Conservation (phyloP, 1,140 invertebrate genomes). For the Drosophila yakuba region DNA sequence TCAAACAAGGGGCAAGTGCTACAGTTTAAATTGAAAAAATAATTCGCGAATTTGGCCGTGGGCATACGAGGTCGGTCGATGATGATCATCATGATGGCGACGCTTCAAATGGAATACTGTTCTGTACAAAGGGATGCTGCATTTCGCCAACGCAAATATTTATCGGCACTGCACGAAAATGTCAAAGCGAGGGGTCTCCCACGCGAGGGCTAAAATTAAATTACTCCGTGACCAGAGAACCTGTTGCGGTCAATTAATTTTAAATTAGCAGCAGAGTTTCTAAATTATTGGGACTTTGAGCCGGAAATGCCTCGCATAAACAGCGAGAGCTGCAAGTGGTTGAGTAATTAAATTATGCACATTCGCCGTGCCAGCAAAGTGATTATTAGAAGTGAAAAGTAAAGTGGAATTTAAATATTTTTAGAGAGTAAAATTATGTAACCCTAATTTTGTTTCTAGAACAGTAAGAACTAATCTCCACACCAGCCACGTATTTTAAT, state of each 20-base stretch:
- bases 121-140: slow-evolving; percentile 5
- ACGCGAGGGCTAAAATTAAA: slow-evolving; percentile 14
- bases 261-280: neutral
- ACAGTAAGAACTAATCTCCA: too few relatives aligned
- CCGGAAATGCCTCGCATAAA: neutral
- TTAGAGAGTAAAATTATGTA: neutral
- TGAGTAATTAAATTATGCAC: neutral
- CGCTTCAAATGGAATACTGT: neutral
- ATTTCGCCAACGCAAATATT: slow-evolving; percentile 59
- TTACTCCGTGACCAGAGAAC: slow-evolving; percentile 1
- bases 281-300: slow-evolving; percentile 5
- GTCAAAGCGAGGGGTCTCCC: slow-evolving; percentile 48
- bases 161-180: slow-evolving; percentile 46
- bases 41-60: slow-evolving; percentile 28
- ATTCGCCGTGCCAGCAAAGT: neutral
- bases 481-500: too few relatives aligned
- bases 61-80: slow-evolving; percentile 7
- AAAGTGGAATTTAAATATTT: neutral
- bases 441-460: neutral
- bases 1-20: slow-evolving; percentile 28
- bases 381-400: neutral
- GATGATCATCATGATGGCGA: neutral
- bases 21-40: slow-evolving; percentile 64
- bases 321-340: neutral
- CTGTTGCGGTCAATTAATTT: slow-evolving; percentile 17